Base-by-base conservation (phyloP, 1,140 invertebrate genomes). In the Conus ventricosus region DNA sequence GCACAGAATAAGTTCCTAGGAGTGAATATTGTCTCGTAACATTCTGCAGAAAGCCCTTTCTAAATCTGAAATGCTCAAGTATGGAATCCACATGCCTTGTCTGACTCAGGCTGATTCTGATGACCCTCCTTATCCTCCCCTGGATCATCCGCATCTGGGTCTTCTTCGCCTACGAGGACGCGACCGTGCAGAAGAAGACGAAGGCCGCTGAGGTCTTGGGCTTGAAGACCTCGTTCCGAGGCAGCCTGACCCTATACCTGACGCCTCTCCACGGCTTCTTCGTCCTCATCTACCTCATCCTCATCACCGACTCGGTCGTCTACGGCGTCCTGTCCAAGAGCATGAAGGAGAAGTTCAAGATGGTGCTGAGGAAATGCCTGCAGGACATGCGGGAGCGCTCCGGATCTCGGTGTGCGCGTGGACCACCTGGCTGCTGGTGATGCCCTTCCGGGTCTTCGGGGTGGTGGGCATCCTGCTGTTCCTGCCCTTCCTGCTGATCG, bases 321-420 rank as follows among this genome's bases (percentile, higher is more conserved):
- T 90, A 91, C 81, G 90, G 92, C 57, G 60, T 91, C 39, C 53
- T 92, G 10, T 87, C 78, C 39, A 87, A 87, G 54, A 54, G 80
- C 17, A 87, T 92, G 23, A 90, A 89, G 80, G 76, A 91, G 23
- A 91, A 91, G 25, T 88, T 93, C 8, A 88, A 90, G 67, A 83
- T 75, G 67, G 87, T 92, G 78, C 63, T 92, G 20, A 85, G 88
- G 78, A 89, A 92, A 57, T 92, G 91, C 63, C 88, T 93, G 7
- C 84, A 91, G 54, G 92, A 92, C 82, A 93, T 92, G 92, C 80
- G 90, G 5, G 90, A 92, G 51, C 83, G 88, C n/a, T 93, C 91
- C 78, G 89, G 60, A 75, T 90, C 23, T 53, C 78, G 1, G 87
- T 90, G 75, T 60, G 86, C 17, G 51, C 60, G 0, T 90, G 89